A percentile compares a stretch with the other conserved stretches of the same genome.
These are phyloP conservation scores for Hybos culiciformis DNA, from an alignment of 2,888 invertebrate genomes.

Conservation along the genomic window DNA sequence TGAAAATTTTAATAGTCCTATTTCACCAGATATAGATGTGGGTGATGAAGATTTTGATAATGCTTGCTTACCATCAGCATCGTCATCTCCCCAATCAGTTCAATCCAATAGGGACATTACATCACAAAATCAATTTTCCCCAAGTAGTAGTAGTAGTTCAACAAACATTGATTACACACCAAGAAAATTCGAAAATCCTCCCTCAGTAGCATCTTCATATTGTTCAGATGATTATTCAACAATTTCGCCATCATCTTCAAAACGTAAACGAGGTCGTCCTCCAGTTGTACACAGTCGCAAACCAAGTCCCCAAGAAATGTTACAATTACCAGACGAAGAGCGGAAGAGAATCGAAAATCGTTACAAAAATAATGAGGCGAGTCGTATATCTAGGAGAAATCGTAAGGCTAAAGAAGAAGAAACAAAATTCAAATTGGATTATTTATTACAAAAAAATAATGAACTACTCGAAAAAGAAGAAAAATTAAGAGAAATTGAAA, in stretches of 20 bases:
- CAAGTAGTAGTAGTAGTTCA: no score
- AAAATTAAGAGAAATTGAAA: no score
- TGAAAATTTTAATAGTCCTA: background rate
- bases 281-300: background rate
- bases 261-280: background rate
- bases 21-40: background rate
- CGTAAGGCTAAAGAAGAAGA: background rate
- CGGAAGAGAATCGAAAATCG: background rate
- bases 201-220: background rate
- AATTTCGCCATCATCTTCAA: background rate
- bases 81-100: no score
- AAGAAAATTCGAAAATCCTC: background rate
- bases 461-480: no score
- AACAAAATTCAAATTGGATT: no score
- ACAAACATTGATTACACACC: background rate
- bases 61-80: no score
- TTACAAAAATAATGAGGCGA: background rate
- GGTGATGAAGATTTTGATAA: background rate
- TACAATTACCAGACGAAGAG: background rate
- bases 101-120: no score
- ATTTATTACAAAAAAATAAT: no score
- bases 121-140: no score
- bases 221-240: background rate
- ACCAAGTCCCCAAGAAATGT: background rate
- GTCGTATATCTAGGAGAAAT: background rate